Conservation (phyloP, 2,797 vertebrate species). For the Telmatherina bonti region DNA sequence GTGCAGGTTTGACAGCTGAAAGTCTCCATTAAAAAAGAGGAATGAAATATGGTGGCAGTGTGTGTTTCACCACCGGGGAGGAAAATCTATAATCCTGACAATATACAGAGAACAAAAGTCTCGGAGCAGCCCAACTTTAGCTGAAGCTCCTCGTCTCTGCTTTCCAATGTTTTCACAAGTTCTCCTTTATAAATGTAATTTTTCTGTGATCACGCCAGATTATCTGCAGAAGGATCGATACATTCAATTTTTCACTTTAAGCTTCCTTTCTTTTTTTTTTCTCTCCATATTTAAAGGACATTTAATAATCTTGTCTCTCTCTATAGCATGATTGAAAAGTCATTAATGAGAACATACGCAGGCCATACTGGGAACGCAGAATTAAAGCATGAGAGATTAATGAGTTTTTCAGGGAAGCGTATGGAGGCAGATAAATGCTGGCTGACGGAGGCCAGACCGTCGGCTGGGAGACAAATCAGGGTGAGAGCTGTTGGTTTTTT, state of each 20-base stretch:
- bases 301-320: conserved; percentile 56
- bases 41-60: conserved; percentile 41
- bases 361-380: conserved; percentile 68
- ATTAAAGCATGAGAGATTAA: conserved; percentile 81
- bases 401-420: conserved; percentile 69
- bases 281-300: conserved; percentile 6
- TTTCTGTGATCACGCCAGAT: conserved; percentile 56
- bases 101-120: conserved; percentile 23
- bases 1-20: conserved; percentile 53
- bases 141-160: conserved; percentile 7
- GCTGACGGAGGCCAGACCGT: conserved; percentile 62
- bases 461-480: conserved; percentile 57
- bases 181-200: background rate
- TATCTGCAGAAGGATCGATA: conserved; percentile 47
- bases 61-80: conserved; percentile 44
- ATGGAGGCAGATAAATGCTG: conserved; percentile 69
- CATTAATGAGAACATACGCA: conserved; percentile 77
- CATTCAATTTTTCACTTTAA: conserved; percentile 53
- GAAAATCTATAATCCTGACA: conserved; percentile 49
- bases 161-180: conserved; percentile 36
- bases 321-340: conserved; percentile 73
- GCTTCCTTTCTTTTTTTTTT: background rate
- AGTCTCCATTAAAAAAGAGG: conserved; percentile 27
- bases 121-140: background rate
- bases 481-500: conserved; percentile 36